Conservation (phyloP, 2,113 vertebrate species). For the Forbesichthys papilliferus region DNA sequence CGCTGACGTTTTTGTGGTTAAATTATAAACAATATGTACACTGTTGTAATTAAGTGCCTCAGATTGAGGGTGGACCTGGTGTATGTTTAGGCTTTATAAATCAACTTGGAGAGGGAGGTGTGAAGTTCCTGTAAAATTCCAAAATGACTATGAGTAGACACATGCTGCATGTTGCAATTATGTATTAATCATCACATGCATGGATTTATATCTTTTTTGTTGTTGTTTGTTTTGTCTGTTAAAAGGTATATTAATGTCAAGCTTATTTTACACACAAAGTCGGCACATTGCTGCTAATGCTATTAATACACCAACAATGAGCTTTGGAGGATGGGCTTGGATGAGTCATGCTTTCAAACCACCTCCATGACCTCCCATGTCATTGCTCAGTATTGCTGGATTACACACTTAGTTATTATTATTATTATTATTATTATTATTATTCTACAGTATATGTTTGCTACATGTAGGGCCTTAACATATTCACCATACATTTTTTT, state of each 20-base stretch:
- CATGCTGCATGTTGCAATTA: too few species aligned
- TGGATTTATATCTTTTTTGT: too few species aligned
- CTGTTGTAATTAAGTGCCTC: too few species aligned
- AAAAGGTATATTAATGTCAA: not conserved
- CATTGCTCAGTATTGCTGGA: slow-evolving; percentile 15
- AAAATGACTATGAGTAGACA: too few species aligned
- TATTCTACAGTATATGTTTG: too few species aligned
- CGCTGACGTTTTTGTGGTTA: not conserved
- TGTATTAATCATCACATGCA: too few species aligned
- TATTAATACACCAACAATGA: not conserved
- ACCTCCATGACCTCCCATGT: slow-evolving; percentile 8
- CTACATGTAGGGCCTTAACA: too few species aligned
- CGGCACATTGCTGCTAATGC: not conserved
- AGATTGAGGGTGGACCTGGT: not conserved
- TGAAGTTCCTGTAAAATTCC: too few species aligned
- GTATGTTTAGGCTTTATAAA: not conserved
- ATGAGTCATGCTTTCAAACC: slow-evolving; percentile 5
- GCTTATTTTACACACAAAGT: slow-evolving; percentile 16
- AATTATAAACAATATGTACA: too few species aligned
- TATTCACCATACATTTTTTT: too few species aligned
- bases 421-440: slow-evolving; percentile 11
- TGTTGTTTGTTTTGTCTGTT: too few species aligned
- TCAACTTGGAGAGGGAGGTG: too few species aligned
- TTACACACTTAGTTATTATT: slow-evolving; percentile 21
- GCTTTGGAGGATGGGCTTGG: slow-evolving; percentile 10